A percentile compares a stretch with the other conserved stretches of the same genome.
phyloP scores from a whole-genome alignment of 2,888 invertebrate genomes.

The Megastigmus dorsalis region DNA sequence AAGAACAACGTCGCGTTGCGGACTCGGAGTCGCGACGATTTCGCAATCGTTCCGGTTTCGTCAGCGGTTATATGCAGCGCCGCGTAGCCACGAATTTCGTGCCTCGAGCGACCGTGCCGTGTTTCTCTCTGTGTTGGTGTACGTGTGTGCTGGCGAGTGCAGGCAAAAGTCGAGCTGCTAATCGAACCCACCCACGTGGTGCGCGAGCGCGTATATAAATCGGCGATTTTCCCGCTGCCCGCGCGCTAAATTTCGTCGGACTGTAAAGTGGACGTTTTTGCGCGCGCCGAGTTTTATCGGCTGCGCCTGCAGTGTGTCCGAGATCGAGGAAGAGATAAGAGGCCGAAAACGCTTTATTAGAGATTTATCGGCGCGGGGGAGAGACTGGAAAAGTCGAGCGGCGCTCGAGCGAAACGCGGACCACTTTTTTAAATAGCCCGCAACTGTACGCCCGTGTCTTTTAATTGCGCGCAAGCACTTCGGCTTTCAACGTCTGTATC shows the following conservation, averaged over 20 bases:
- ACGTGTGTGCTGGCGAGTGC: slow-evolving; percentile 18
- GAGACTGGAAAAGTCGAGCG: neutral
- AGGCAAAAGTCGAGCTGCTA: neutral
- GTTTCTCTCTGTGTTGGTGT: neutral
- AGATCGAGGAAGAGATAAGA: slow-evolving; percentile 14
- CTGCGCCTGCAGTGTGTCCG: neutral
- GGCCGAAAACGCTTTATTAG: slow-evolving; percentile 26
- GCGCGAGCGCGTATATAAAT: neutral
- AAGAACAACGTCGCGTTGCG: slow-evolving; percentile 29
- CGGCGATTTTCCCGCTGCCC: slow-evolving; percentile 16
- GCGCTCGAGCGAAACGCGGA: neutral
- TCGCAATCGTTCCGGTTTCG: slow-evolving; percentile 45
- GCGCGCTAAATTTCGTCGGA: slow-evolving; percentile 28
- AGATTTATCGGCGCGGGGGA: slow-evolving; percentile 10
- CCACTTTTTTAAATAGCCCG: no score
- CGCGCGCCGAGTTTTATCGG: neutral
- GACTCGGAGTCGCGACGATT: slow-evolving; percentile 20
- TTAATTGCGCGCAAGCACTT: no score
- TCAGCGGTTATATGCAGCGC: no score
- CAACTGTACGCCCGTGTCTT: no score
- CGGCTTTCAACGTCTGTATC: no score
- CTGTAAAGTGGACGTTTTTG: neutral
- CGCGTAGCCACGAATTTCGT: no score
- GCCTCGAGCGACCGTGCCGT: neutral
- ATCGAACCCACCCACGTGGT: slow-evolving; percentile 26